Evolutionary conservation across 2,888 invertebrate genomes (phyloP), one percentile per base, ranked within the genome.

Genomic region (Apocheima hispidaria): DNA sequence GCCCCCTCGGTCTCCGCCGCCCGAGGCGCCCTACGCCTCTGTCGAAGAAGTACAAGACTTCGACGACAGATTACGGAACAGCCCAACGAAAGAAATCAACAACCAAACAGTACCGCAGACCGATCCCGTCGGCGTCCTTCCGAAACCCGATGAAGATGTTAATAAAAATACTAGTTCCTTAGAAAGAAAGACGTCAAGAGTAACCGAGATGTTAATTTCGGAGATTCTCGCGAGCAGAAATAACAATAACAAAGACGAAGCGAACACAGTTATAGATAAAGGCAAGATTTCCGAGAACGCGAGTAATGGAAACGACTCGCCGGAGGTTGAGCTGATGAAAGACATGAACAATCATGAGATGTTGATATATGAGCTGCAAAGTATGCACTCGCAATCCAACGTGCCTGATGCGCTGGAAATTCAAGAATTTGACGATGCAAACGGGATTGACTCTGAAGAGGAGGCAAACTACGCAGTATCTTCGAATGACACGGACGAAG

Each of bases 311-410:
- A 82, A 82, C 69, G 82, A 79, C 33, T 79, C 83, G 36, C 77
- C 84, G 30, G 89, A 88, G 64, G 77, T 79, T 43, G 86, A 85
- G 33, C 74, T 81, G 69, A 86, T 84, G 84, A 92, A 90, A 76
- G 93, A 93, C 73, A 92, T 93, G 89, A 92, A 90, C 74, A 94
- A 94, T 79, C 95, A 95, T 78, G 96, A 96, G 85, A 93, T 95
- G 86, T 90, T 96, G 73, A 96, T 96, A 74, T 94, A 95, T 64
- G 96, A 96, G 79, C 79, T 96, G 82, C 94, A 95, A 72, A 94
- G 93, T 55, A 96, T 96, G 96, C 93, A 94, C 60, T 92, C 92
- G 49, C 88, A 88, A 66, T 83, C 89, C 0, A 87, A 86, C 67
- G 86, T 92, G 61, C 86, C 88, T 4, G 87, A 88, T 28, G 67